Evolutionary conservation across 2,797 vertebrate genomes (phyloP).

Genomic region (Artibeus lituratus): DNA sequence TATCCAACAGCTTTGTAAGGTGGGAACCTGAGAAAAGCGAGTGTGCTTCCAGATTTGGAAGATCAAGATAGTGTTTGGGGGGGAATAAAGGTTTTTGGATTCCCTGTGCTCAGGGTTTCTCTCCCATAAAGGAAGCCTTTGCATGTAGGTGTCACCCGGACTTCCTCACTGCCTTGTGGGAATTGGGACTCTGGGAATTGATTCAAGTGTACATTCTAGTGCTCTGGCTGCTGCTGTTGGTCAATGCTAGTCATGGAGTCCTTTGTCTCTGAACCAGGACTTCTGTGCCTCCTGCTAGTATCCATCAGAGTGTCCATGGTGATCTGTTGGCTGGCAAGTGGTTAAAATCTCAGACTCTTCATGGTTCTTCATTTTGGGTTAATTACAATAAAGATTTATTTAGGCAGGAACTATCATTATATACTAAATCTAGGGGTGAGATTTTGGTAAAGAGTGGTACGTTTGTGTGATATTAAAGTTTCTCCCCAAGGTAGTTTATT

Average conservation of each 20-base stretch:
- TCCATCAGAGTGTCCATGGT: neutral
- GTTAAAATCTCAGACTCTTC: neutral
- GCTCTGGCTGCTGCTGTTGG: neutral
- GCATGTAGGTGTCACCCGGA: neutral
- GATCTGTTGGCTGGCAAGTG: neutral
- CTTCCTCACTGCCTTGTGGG: neutral
- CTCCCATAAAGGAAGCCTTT: neutral
- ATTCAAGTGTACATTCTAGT: neutral
- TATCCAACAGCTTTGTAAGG: neutral
- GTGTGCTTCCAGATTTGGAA: neutral
- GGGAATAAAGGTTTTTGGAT: neutral
- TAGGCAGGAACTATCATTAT: neutral
- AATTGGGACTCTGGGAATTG: neutral
- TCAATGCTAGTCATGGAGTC: neutral
- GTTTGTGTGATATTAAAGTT: neutral
- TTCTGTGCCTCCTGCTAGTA: neutral
- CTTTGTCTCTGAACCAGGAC: neutral
- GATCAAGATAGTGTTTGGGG: neutral
- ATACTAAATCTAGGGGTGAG: neutral
- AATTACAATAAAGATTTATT: neutral
- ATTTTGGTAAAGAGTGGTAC: neutral
- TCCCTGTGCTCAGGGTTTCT: neutral
- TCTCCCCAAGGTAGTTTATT: neutral
- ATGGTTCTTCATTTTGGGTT: neutral
- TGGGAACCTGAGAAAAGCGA: neutral